Conservation (phyloP, 2,113 vertebrate genomes). For the Casuarius casuarius region DNA sequence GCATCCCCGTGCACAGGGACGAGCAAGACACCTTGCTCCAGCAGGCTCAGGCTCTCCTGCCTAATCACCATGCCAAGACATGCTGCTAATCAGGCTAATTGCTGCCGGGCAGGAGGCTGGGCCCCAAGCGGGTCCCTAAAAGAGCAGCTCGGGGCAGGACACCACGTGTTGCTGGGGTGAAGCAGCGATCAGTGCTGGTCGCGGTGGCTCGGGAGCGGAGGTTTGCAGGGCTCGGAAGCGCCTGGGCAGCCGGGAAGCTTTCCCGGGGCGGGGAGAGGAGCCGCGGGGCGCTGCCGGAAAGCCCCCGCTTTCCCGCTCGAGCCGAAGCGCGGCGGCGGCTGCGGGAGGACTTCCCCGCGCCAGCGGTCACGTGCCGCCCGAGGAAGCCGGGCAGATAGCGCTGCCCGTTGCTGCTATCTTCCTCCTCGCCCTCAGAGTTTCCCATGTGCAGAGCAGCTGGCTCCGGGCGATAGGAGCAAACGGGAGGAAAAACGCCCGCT, state of each 20-base stretch:
- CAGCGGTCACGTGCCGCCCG: background rate
- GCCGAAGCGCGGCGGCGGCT: no score
- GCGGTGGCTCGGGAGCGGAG: no score
- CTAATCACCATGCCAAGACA: fast-evolving
- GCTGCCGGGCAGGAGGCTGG: background rate
- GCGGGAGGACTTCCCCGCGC: background rate
- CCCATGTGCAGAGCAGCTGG: background rate
- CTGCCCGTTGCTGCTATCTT: background rate
- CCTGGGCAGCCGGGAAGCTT: no score
- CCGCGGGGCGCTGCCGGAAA: no score
- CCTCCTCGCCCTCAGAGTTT: background rate
- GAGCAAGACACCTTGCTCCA: background rate
- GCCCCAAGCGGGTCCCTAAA: background rate
- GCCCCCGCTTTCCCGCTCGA: no score
- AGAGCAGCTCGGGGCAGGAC: no score
- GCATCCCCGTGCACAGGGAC: background rate
- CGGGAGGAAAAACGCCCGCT: background rate
- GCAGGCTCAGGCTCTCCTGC: background rate
- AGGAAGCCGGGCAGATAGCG: background rate
- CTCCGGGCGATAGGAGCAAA: background rate
- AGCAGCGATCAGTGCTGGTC: background rate
- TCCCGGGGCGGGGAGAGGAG: no score
- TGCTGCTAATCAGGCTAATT: background rate
- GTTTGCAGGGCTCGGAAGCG: no score
- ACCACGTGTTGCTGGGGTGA: no score